Conservation (phyloP, 1,140 invertebrate genomes). For the Tetraneura akinire region DNA sequence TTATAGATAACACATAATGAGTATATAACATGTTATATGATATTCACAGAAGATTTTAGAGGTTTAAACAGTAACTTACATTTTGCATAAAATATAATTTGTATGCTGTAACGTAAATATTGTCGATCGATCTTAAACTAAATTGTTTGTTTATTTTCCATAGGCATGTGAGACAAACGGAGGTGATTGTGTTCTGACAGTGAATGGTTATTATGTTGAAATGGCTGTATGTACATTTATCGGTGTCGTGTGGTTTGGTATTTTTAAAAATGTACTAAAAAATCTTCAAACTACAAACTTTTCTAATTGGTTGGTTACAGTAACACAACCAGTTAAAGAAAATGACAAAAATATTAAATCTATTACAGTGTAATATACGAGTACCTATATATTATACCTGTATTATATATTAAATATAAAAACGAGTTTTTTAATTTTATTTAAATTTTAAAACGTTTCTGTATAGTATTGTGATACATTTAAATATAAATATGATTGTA, state of each 20-base stretch:
- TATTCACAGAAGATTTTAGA: background rate
- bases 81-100: background rate
- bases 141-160: background rate
- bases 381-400: no score
- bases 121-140: background rate
- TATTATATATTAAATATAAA: no score
- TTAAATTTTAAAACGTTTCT: no score
- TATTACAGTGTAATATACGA: no score
- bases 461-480: no score
- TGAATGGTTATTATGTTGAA: constrained; percentile 34
- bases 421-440: no score
- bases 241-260: constrained; percentile 1
- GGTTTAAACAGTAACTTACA: background rate
- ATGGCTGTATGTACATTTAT: background rate
- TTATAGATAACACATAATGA: background rate
- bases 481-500: no score
- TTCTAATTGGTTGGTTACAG: constrained; percentile 1
- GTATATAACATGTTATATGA: background rate
- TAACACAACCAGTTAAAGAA: no score
- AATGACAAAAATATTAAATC: no score
- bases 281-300: constrained; percentile 17
- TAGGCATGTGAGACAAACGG: background rate
- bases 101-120: background rate
- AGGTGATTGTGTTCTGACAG: background rate
- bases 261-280: background rate